A percentile compares a stretch with the other conserved stretches of the same genome.
These are phyloP conservation scores for Rallus crepitans DNA, from an alignment of 2,797 vertebrate genomes.

Conservation along the genomic window DNA sequence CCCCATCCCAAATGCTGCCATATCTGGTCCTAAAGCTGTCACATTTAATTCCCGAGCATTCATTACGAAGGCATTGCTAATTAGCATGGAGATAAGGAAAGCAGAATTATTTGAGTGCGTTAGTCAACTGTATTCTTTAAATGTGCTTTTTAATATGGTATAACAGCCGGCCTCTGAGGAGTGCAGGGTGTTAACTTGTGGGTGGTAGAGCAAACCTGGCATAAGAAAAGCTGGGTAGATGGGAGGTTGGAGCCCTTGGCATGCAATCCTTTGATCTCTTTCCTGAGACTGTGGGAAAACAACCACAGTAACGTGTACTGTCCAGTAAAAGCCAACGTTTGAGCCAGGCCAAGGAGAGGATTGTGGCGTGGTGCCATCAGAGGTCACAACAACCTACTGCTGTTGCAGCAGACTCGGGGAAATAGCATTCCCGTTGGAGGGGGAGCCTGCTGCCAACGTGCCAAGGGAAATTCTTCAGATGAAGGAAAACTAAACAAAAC, in stretches of 20 bases:
- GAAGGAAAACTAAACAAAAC: not conserved
- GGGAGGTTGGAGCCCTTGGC: constrained; percentile 3
- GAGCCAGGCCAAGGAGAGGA: constrained; percentile 25
- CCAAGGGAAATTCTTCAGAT: constrained; percentile 13
- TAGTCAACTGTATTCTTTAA: not conserved
- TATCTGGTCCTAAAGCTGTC: not conserved
- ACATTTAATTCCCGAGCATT: not conserved
- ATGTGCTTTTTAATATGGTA: not conserved
- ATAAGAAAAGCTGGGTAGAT: not conserved
- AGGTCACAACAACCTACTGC: constrained; percentile 47
- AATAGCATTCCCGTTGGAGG: not conserved
- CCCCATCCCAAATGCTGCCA: not conserved
- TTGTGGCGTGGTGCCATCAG: constrained; percentile 28
- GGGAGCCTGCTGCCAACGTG: not conserved
- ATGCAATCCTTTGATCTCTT: constrained; percentile 15
- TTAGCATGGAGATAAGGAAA: not conserved
- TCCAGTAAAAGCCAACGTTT: not conserved
- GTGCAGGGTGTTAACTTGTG: not conserved
- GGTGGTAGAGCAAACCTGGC: constrained; percentile 33
- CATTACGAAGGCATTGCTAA: not conserved
- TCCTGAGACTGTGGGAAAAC: not conserved
- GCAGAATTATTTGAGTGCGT: not conserved
- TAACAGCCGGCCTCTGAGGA: not conserved
- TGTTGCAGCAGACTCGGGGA: not conserved
- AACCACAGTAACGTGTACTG: not conserved